Base-by-base conservation (phyloP, 2,888 invertebrate genomes). In the Ischnus inquisitorius region DNA sequence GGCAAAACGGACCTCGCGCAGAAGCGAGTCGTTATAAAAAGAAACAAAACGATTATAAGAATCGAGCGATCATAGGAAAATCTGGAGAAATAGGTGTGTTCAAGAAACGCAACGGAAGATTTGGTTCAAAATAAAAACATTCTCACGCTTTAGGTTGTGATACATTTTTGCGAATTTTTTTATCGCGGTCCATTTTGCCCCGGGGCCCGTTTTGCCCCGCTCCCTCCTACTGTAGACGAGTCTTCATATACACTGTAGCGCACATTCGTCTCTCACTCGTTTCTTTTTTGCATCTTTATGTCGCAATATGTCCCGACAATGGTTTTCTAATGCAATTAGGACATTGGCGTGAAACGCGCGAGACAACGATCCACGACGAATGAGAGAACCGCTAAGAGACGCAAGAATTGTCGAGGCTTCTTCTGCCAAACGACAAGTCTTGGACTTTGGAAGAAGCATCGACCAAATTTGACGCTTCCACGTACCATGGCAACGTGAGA, bases 311-410 rank as follows among this genome's bases (percentile, higher is more conserved):
- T 16, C 79, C 85, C 87, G 88, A 90, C 89, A 89, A 90, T 90
- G 88, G 92, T 92, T 92, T 91, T 91, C 91, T 90, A 90, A 92
- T 91, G 89, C 91, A 92, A 93, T 92, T 92, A 92, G 92, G 88
- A 86, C 68, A 80, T 82, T 43, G 85, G 80, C 88, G 92, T 89
- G 90, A 92, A 92, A 90, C 88, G 82, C 83, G 86, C 80, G 82
- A 79, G 84, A 68, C 78, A 12, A 67, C 51, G 64, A 57, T 71
- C 39, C 22, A 41, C 14, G 67, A 10, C 41, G 19, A 46, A 57
- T 48, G 54, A 41, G 46, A 81, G 48, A 25, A 51, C 10, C 12
- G n/a, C 12, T 16, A 51, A 43, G 69, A 19, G 39, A 14, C 28
- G 16, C 48, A 12, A 34, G 48, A 3, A 48, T 62, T 8, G 28